Evolutionary conservation across 1,140 invertebrate species (phyloP).

Genomic region (Lamellibrachia luymesi): DNA sequence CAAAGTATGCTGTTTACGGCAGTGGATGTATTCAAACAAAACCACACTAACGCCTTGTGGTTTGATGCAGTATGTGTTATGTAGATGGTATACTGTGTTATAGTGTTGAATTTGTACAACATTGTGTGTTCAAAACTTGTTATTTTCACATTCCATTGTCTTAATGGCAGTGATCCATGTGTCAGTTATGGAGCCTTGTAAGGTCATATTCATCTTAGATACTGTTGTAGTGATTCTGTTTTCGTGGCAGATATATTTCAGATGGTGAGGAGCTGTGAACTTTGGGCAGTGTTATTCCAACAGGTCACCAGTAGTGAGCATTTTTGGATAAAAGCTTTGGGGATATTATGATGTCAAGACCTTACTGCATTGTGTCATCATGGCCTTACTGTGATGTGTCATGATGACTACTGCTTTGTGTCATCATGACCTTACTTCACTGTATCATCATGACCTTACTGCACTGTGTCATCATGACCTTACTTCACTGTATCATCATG

Average conservation of each 20-base stretch:
- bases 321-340: background rate
- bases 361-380: background rate
- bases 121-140: background rate
- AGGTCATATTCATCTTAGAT: background rate
- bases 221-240: background rate
- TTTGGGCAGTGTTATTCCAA: background rate
- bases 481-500: background rate
- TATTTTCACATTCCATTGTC: background rate
- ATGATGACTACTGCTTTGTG: background rate
- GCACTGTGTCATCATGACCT: background rate
- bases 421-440: background rate
- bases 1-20: background rate
- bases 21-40: background rate
- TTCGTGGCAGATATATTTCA: background rate
- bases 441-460: background rate
- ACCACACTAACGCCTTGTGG: background rate
- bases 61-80: background rate
- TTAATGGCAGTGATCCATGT: background rate
- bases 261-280: background rate
- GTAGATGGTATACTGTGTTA: background rate
- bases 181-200: background rate
- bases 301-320: background rate
- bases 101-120: background rate
- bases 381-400: background rate
- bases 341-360: background rate